Evolutionary conservation across 2,113 vertebrate genomes (phyloP).

Genomic region (Piprites chloris): DNA sequence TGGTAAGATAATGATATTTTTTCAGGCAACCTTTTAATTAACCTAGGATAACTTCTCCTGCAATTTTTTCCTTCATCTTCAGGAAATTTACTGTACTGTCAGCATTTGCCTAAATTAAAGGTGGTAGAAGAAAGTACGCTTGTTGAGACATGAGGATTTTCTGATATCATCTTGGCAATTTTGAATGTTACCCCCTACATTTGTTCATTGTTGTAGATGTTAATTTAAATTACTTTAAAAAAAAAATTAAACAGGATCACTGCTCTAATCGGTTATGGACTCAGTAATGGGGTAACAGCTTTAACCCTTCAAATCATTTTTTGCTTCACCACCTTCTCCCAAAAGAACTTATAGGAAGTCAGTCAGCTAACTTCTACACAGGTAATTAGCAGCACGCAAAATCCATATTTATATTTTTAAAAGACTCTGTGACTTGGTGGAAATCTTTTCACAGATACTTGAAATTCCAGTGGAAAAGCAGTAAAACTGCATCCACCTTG

Average conservation of each 20-base stretch:
- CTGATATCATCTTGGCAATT: not conserved
- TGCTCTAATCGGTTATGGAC: not conserved
- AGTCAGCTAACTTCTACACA: not conserved
- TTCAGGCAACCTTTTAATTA: not conserved
- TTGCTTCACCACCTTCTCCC: fast-evolving
- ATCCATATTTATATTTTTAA: not conserved
- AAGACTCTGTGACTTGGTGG: not conserved
- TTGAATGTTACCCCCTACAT: not conserved
- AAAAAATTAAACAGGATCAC: not conserved
- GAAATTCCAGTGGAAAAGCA: not conserved
- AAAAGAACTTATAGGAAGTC: not conserved
- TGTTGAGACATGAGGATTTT: not conserved
- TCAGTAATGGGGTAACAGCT: fast-evolving
- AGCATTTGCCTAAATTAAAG: not conserved
- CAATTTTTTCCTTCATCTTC: not conserved
- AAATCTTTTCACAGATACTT: not conserved
- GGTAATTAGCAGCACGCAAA: not conserved
- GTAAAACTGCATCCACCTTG: not conserved
- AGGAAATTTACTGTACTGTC: not conserved
- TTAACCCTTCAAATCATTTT: not conserved
- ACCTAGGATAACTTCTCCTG: not conserved
- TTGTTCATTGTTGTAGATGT: not conserved
- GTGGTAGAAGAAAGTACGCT: not conserved
- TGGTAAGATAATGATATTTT: not conserved
- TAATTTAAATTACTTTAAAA: not conserved